Conservation (phyloP, 2,888 invertebrate species). For the Cylindroiulus punctatus region DNA sequence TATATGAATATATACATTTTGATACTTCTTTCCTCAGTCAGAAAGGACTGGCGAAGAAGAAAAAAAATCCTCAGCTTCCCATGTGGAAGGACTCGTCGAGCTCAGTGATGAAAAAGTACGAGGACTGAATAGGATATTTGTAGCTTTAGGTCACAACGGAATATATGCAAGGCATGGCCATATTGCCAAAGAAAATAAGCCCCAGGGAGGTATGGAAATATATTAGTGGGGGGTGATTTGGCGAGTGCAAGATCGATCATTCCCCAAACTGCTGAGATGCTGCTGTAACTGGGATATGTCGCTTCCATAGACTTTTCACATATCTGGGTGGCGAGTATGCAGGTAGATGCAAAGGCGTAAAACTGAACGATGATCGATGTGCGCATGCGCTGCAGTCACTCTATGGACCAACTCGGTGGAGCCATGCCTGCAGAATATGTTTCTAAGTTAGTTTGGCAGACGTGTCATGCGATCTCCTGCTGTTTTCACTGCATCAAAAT, state of each 20-base stretch:
- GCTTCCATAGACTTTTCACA: background rate
- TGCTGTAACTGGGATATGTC: background rate
- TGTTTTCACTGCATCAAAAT: slow-evolving; percentile 42
- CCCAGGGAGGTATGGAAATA: slow-evolving; percentile 29
- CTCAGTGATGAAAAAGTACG: slow-evolving; percentile 26
- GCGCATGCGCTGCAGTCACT: background rate
- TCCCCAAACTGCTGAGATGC: slow-evolving; percentile 13
- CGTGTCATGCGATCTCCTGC: slow-evolving; percentile 42
- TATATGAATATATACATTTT: slow-evolving; percentile 42
- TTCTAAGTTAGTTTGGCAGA: slow-evolving; percentile 31
- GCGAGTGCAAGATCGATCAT: slow-evolving; percentile 29
- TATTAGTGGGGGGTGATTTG: slow-evolving; percentile 42
- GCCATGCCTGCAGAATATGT: background rate
- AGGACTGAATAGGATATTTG: slow-evolving; percentile 42
- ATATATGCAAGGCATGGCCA: slow-evolving; percentile 26
- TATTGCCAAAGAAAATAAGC: slow-evolving; percentile 42
- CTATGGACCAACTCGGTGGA: background rate
- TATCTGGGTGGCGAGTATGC: background rate
- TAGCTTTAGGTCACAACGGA: slow-evolving; percentile 38
- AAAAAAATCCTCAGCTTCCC: slow-evolving; percentile 9
- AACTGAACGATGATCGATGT: background rate
- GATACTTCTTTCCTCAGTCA: slow-evolving; percentile 7
- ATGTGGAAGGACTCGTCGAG: slow-evolving; percentile 28
- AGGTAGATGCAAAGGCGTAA: slow-evolving; percentile 7
- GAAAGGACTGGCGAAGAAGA: background rate